These are phyloP conservation scores for Gasteruption jaculator DNA, from an alignment of 2,888 invertebrate genomes.

Conservation along the genomic window DNA sequence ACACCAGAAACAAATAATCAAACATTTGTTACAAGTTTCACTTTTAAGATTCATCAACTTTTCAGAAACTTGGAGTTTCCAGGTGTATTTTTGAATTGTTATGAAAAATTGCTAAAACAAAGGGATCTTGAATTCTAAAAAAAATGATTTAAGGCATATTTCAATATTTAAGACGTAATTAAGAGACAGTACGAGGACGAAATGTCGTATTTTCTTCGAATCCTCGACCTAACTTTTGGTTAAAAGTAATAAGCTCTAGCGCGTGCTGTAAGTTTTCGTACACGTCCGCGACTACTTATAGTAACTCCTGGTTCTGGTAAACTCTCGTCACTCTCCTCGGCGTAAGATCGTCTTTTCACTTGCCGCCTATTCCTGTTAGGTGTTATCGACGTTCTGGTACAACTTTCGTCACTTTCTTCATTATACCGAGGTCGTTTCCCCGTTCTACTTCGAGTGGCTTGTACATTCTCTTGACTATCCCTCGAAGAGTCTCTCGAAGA, in stretches of 20 bases:
- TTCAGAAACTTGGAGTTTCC: no score
- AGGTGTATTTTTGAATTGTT: no score
- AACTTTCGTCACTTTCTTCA: constrained; percentile 42
- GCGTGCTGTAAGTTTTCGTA: constrained; percentile 77
- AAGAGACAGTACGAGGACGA: no score
- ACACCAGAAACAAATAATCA: no score
- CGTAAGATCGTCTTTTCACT: constrained; percentile 45
- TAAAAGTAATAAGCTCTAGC: constrained; percentile 70
- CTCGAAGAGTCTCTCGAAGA: constrained; percentile 21
- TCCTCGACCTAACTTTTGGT: no score
- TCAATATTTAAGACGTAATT: no score
- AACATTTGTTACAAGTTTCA: no score
- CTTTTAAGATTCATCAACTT: no score
- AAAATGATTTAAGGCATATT: no score
- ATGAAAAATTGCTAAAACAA: no score
- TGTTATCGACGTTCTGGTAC: constrained; percentile 23
- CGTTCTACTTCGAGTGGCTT: constrained; percentile 28
- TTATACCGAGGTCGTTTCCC: constrained; percentile 45
- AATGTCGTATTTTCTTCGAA: no score
- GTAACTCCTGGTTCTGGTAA: constrained; percentile 51
- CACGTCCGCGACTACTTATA: constrained; percentile 78
- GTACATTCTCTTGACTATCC: constrained; percentile 24
- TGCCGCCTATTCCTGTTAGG: constrained; percentile 42
- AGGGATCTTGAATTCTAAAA: no score
- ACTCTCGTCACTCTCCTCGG: constrained; percentile 48